Evolutionary conservation across 2,113 vertebrate genomes (phyloP), one percentile per base, ranked within the genome.

Genomic region (Plestiodon gilberti): DNA sequence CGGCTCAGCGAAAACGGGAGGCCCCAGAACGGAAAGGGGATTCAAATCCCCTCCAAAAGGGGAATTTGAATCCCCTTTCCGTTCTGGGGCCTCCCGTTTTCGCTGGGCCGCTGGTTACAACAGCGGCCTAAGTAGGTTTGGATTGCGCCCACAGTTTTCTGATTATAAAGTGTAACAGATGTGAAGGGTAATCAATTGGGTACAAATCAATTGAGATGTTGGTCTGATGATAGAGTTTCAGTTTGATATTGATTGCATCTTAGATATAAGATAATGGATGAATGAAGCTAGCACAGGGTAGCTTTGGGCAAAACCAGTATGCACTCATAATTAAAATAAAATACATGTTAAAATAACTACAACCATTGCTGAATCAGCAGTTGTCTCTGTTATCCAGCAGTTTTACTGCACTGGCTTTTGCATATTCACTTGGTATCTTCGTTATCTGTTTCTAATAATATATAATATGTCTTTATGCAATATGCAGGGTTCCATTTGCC

Each of bases 321-420:
- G 7, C n/a, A 25, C 23, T 40, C 35, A 18, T 73, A 73, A 59
- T 74, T 28, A 38, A n/a, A n/a, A n/a, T n/a, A n/a, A n/a, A n/a
- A n/a, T n/a, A n/a, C n/a, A 0, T 28, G 2, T 59, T 59, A 65
- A 85, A 75, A 69, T 48, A 55, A 67, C 23, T 30, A 35, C 77
- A 78, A 35, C n/a, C 15, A 57, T 67, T 65, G 35, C 18, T 73
- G 11, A 43, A 74, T 83, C 33, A 35, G 18, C 55, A 40, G 30
- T 40, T 83, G n/a, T 62, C 30, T 52, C 48, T 30, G n/a, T 0
- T 25, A 18, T n/a, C n/a, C 18, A 0, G 0, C 28, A 57, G 62
- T 4, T 18, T 48, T 82, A 0, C 30, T 5, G 74, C 10, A 6
- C 70, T 0, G 10, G 40, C 15, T 83, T 11, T 74, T 35, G 17